phyloP scores from a whole-genome alignment of 2,113 vertebrate species.

The Aegithalos caudatus region DNA sequence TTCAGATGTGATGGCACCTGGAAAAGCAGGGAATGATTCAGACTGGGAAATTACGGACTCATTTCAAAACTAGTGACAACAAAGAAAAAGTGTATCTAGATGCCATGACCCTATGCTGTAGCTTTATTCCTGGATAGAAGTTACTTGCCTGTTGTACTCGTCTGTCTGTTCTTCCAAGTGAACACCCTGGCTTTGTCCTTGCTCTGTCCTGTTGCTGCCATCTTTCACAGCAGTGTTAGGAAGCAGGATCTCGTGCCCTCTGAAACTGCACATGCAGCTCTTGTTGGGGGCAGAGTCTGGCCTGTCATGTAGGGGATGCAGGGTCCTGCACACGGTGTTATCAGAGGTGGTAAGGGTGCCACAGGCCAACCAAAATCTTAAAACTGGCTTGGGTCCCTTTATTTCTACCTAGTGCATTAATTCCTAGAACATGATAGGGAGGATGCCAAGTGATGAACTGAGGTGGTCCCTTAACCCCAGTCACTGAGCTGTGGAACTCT shows the following conservation, averaged over 20 bases:
- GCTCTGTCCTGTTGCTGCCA: rapidly evolving
- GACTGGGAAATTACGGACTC: background rate
- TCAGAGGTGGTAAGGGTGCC: background rate
- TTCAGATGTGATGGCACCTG: background rate
- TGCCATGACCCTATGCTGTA: background rate
- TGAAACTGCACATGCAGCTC: background rate
- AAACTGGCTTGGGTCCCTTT: background rate
- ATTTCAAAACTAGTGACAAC: background rate
- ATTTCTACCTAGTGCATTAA: background rate
- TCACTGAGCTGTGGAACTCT: background rate
- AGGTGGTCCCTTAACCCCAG: background rate
- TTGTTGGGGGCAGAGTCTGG: background rate
- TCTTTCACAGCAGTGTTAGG: rapidly evolving
- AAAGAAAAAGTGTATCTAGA: background rate
- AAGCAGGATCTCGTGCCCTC: background rate
- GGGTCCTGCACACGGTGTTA: background rate
- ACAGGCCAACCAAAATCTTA: background rate
- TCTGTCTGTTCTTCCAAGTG: background rate
- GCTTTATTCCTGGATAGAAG: background rate
- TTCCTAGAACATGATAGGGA: background rate
- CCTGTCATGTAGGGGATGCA: background rate
- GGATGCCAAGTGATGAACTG: background rate
- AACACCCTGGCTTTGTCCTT: background rate
- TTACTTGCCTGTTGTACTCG: background rate
- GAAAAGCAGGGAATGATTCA: background rate